Percentiles rank a stretch among this genome's conserved stretches.
Evolutionary conservation across 1,140 invertebrate species (phyloP).

Genomic region (Drosophila obscura): DNA sequence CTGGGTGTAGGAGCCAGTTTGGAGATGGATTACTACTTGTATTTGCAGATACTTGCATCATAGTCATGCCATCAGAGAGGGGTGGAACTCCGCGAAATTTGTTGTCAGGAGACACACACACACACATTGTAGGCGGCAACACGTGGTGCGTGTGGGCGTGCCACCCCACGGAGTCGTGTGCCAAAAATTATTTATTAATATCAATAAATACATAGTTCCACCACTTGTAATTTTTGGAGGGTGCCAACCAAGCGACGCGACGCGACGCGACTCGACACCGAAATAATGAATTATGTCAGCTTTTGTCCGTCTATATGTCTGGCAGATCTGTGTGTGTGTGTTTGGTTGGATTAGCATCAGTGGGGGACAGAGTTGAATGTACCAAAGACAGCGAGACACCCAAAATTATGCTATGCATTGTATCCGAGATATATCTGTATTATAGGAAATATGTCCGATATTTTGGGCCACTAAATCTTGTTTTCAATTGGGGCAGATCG

Average conservation of each 20-base stretch:
- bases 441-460: no score
- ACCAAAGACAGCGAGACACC: background rate
- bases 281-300: slow-evolving; percentile 49
- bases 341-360: slow-evolving; percentile 15
- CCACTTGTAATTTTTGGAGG: slow-evolving; percentile 39
- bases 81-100: background rate
- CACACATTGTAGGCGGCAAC: background rate
- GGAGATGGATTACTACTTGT: slow-evolving; percentile 28
- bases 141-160: slow-evolving; percentile 28
- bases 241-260: slow-evolving; percentile 11
- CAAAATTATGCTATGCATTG: slow-evolving; percentile 12
- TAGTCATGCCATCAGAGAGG: slow-evolving; percentile 48
- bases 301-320: background rate
- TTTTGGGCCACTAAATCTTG: no score
- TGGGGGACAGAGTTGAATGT: slow-evolving; percentile 35
- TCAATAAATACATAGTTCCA: slow-evolving; percentile 31
- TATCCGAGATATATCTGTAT: background rate
- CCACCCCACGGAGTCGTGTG: slow-evolving; percentile 45
- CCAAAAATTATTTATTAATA: slow-evolving; percentile 76
- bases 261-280: slow-evolving; percentile 10
- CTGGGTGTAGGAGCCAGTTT: background rate
- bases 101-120: slow-evolving; percentile 7
- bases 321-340: slow-evolving; percentile 8
- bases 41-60: slow-evolving; percentile 45
- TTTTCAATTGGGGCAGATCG: no score